phyloP scores from a whole-genome alignment of 2,888 invertebrate species.

The Cryptosula pallasiana region DNA sequence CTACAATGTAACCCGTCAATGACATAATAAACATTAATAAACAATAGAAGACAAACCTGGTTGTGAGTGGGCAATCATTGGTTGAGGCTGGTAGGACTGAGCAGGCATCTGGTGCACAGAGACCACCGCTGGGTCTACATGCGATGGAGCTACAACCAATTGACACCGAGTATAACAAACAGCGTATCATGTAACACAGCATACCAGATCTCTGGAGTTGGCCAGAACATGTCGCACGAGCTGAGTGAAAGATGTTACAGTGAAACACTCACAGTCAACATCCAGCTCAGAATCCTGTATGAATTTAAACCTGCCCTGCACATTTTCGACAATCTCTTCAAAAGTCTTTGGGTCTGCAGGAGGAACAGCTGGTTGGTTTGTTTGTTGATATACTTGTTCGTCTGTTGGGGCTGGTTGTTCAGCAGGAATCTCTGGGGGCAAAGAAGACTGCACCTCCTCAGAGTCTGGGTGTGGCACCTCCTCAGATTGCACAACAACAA shows the following conservation, averaged over 20 bases:
- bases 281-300: slow-evolving; percentile 78
- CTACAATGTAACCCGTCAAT: no score
- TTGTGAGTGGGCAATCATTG: neutral
- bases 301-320: slow-evolving; percentile 54
- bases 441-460: neutral
- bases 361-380: neutral
- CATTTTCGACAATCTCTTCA: slow-evolving; percentile 47
- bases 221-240: no score
- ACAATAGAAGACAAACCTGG: no score
- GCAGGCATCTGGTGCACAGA: neutral
- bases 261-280: slow-evolving; percentile 58
- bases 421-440: neutral
- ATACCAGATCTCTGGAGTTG: no score
- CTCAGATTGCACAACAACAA: neutral
- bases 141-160: slow-evolving; percentile 6
- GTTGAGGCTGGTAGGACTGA: neutral
- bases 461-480: slow-evolving; percentile 4
- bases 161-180: neutral
- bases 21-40: no score
- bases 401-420: neutral
- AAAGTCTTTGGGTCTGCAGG: slow-evolving; percentile 32
- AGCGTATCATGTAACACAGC: no score
- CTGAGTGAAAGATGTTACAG: no score
- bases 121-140: slow-evolving; percentile 6
- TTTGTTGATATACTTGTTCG: neutral